A percentile compares a stretch with the other conserved stretches of the same genome.
These are phyloP conservation scores for Lateolabrax maculatus DNA, from an alignment of 2,797 vertebrate species.

Conservation along the genomic window DNA sequence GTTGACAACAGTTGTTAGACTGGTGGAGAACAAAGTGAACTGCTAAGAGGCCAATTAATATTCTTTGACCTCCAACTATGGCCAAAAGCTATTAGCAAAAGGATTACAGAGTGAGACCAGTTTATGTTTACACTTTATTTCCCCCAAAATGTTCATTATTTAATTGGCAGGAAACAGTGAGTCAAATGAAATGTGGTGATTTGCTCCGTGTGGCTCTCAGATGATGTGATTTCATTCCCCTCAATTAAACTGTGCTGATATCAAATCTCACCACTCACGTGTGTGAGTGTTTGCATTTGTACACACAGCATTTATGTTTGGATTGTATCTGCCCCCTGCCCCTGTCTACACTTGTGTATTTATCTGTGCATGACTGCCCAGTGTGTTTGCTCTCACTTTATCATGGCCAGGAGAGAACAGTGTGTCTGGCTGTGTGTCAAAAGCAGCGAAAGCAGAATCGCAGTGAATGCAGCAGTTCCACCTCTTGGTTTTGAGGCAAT, in stretches of 20 bases:
- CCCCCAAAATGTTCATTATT: slow-evolving; percentile 56
- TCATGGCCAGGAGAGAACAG: slow-evolving; percentile 34
- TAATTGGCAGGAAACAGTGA: slow-evolving; percentile 59
- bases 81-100: slow-evolving; percentile 46
- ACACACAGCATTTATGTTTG: slow-evolving; percentile 24
- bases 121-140: slow-evolving; percentile 63
- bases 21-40: slow-evolving; percentile 53
- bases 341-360: slow-evolving; percentile 50
- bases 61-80: slow-evolving; percentile 52
- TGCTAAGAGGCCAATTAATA: slow-evolving; percentile 50
- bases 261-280: slow-evolving; percentile 39
- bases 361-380: slow-evolving; percentile 48
- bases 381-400: slow-evolving; percentile 52
- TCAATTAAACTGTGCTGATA: slow-evolving; percentile 61
- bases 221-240: slow-evolving; percentile 54
- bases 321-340: slow-evolving; percentile 37
- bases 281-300: slow-evolving; percentile 24
- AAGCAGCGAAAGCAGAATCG: slow-evolving; percentile 21
- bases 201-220: slow-evolving; percentile 52
- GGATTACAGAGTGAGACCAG: slow-evolving; percentile 36
- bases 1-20: slow-evolving; percentile 53
- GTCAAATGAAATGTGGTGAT: slow-evolving; percentile 52
- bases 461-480: slow-evolving; percentile 45
- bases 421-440: slow-evolving; percentile 54
- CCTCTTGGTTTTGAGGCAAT: slow-evolving; percentile 26